Base-by-base conservation (phyloP, 2,113 vertebrate species). In the Salminus brasiliensis region DNA sequence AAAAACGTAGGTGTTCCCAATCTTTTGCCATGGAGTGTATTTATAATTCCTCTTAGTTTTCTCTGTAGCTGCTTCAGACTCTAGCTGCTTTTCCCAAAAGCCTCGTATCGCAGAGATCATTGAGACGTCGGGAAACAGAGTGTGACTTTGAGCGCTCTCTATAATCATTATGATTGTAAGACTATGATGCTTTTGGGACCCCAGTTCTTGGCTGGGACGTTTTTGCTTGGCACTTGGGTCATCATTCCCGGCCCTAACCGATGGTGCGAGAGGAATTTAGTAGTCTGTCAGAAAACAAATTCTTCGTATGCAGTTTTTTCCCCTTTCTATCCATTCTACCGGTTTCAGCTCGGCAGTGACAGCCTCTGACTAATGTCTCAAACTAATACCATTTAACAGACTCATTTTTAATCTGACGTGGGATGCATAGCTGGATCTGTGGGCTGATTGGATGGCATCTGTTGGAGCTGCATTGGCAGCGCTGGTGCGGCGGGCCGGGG, bases 371-470 rank as follows among this genome's bases (percentile, higher is more conserved):
- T 32, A 39, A 76, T 32, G 13, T 75, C 55, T 79, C 25, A 41
- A 47, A 10, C 47, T 30, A 45, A 75, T 71, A 43, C n/a, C 27
- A 32, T 34, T 45, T 76, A 55, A 59, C 39, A 18, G 32, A 53
- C 49, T 21, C 52, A 47, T 27, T 71, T 76, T 60, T 72, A 55
- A 87, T 77, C 74, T 76, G 70, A 76, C 23, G 72, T 75, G 74
- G 76, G 85, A 85, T 76, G 55, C 78, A 83, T 85, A 81, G 76
- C 85, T 85, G 88, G 83, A 84, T 53, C 21, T 79, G 45, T 62
- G 13, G 41, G 47, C 63, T 47, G 25, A 68, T 73, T 68, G 63
- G 60, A 36, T 74, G 81, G 59, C 23, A 81, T 88, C 65, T 87
- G 73, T 86, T 87, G 59, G 76, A 55, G 41, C 47, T 13, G 32